Evolutionary conservation across 1,140 invertebrate genomes (phyloP).

Genomic region (Chrysomallon squamiferum): DNA sequence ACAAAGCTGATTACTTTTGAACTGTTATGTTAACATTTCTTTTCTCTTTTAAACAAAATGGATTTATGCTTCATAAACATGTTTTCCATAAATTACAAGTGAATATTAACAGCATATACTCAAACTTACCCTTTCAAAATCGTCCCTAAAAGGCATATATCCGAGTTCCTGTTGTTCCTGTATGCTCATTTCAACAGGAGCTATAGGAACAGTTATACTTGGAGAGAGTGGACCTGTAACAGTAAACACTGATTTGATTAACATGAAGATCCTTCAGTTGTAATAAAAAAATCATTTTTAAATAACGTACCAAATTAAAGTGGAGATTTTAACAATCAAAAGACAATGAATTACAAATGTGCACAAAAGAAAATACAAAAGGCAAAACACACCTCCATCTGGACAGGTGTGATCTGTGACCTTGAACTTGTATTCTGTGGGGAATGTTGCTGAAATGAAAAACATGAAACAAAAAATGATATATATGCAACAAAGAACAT

Average conservation of each 20-base stretch:
- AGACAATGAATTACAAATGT: background rate
- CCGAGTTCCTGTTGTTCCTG: slow-evolving; percentile 86
- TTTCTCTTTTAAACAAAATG: too few species aligned
- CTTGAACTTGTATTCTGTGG: slow-evolving; percentile 61
- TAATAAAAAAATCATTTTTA: background rate
- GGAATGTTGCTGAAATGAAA: slow-evolving; percentile 42
- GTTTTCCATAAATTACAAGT: too few species aligned
- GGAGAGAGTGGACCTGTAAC: slow-evolving; percentile 53
- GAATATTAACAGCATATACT: too few species aligned
- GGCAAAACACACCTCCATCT: slow-evolving; percentile 71
- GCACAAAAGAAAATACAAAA: background rate
- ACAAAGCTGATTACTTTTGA: too few species aligned
- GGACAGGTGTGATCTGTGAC: slow-evolving; percentile 74
- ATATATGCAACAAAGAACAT: too few species aligned
- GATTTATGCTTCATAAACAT: too few species aligned
- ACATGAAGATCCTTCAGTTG: background rate
- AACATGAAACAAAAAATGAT: background rate
- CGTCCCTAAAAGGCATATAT: slow-evolving; percentile 95
- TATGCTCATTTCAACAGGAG: slow-evolving; percentile 75
- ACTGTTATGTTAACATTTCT: too few species aligned
- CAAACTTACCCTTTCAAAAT: slow-evolving; percentile 82
- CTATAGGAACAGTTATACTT: slow-evolving; percentile 78
- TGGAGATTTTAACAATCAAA: background rate
- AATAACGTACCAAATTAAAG: background rate
- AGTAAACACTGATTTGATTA: background rate